Evolutionary conservation across 1,140 invertebrate genomes (phyloP), one percentile per base, ranked within the genome.

Genomic region (Drosophila nannoptera): DNA sequence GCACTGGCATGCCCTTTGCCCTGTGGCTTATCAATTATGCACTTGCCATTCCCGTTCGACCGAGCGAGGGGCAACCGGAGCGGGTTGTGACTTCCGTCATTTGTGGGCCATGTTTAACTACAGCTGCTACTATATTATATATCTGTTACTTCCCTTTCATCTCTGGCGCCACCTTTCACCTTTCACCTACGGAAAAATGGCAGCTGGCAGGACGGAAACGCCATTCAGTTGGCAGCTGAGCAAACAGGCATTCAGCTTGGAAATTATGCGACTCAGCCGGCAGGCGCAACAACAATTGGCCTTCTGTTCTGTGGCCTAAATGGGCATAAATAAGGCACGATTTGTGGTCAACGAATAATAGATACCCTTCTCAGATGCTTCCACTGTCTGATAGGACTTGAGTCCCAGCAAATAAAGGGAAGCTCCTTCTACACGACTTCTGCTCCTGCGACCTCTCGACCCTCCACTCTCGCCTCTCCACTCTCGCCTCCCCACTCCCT

Each of bases 41-140:
- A 78, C 72, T 62, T 71, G 48, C 7, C 49, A 49, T 62, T 59
- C 58, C 58, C 60, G 56, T 62, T 69, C 22, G 22, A 29, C 12
- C 33, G 3, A 36, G 5, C 8, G 31, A 29, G n/a, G 40, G n/a
- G 5, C 11, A 22, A 22, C 22, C 22, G 22, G 22, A 3, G 22
- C 22, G 22, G 83, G 58, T 62, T 80, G 73, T 73, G 77, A 84
- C 65, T 83, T 78, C 68, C 73, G 64, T 72, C 75, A 73, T 56
- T 49, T 67, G 48, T 50, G 56, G 48, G 62, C 58, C n/a, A 8
- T 7, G 11, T 45, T 42, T 42, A 42, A 50, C 46, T 63, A 31
- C 54, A 43, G 33, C 33, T 54, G 52, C 32, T 33, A 42, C 42
- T 65, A 40, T 59, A 43, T 33, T 58, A 36, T 35, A 12, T 14